A percentile compares a stretch with the other conserved stretches of the same genome.
Conservation (phyloP, 2,888 invertebrate genomes). For the Limulus polyphemus region DNA sequence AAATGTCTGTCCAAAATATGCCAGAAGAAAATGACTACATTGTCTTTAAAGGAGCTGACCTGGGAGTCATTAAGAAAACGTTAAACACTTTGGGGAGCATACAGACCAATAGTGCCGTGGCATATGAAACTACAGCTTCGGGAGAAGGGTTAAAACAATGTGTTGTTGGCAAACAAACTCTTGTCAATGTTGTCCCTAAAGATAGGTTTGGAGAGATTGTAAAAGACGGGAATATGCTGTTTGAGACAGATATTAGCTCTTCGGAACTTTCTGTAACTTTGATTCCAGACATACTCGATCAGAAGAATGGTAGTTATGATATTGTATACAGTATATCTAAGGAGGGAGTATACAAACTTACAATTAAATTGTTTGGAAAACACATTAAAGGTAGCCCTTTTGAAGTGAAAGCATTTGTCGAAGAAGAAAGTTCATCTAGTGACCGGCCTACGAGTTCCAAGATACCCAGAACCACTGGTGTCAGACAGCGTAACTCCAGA, state of each 20-base stretch:
- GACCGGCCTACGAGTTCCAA: constrained; percentile 32
- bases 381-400: constrained; percentile 40
- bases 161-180: constrained; percentile 32
- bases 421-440: constrained; percentile 30
- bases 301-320: constrained; percentile 37
- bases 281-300: constrained; percentile 33
- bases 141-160: constrained; percentile 38
- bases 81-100: constrained; percentile 34
- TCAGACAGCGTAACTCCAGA: constrained; percentile 36
- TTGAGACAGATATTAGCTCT: constrained; percentile 31
- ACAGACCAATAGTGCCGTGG: constrained; percentile 37
- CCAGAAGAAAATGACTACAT: constrained; percentile 37
- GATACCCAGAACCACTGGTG: constrained; percentile 35
- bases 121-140: constrained; percentile 36
- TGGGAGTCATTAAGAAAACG: constrained; percentile 31
- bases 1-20: constrained; percentile 30
- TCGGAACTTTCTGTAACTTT: constrained; percentile 28
- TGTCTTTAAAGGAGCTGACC: constrained; percentile 32
- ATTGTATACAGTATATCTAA: constrained; percentile 35
- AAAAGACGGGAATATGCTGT: constrained; percentile 32
- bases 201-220: constrained; percentile 35
- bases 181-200: constrained; percentile 37
- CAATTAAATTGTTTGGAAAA: constrained; percentile 37
- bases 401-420: constrained; percentile 33
- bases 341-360: constrained; percentile 37